Evolutionary conservation across 2,113 vertebrate genomes (phyloP), one percentile per base, ranked within the genome.

Genomic region (Saccopteryx leptura): DNA sequence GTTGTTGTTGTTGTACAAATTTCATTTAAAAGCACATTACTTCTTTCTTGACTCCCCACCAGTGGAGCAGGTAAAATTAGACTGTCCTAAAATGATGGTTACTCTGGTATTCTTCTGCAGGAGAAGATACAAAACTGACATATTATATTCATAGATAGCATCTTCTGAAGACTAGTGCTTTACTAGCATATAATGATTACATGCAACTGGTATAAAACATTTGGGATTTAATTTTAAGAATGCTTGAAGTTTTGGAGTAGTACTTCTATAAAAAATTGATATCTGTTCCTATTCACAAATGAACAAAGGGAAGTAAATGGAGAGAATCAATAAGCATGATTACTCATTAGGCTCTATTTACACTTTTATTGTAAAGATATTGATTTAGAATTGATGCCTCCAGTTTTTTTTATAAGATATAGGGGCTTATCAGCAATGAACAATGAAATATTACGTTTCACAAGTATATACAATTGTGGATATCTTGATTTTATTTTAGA

Each of bases 11-110:
- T 39, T 81, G 3, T 83, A 61, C 31, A 52, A 48, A 50, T 93
- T 93, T 83, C 61, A 81, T 72, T 94, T 82, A 88, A 94, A 90
- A 94, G 28, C 50, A 81, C 63, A 58, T 11, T 58, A 14, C n/a
- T 93, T 94, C 28, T 87, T 18, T 92, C 72, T 26, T 46, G 48
- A 56, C 54, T 88, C 4, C 54, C 61, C 4, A 48, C 21, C 65
- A 90, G 6, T 88, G 23, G 8, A 82, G 61, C 71, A 83, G 74
- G 69, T 33, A 90, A 58, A 95, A 76, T 52, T 68, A 65, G 21
- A 86, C 83, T 94, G 88, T 66, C 68, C 48, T 79, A 65, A 84
- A 91, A 89, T 88, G 78, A 87, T 66, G 56, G 63, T 48, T 71
- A 46, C 46, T 23, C 5, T 65, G 63, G 10, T 17, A 23, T 48